Evolutionary conservation across 53 echinoderm and acorn worm species (phyloP), one percentile per base, ranked within the genome.

Genomic region (Mesocentrotus franciscanus): DNA sequence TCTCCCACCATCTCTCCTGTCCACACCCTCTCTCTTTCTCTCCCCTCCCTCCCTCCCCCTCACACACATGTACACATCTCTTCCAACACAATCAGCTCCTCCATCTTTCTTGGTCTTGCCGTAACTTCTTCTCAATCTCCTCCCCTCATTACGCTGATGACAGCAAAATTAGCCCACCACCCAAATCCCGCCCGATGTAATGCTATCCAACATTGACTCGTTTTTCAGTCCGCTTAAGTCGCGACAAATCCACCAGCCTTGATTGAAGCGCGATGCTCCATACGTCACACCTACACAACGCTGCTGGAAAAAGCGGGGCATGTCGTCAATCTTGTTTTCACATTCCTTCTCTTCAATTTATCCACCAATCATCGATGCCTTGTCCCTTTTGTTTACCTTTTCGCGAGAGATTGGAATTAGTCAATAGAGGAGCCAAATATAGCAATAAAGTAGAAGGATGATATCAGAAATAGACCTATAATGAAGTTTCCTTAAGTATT

Each of bases 91-190:
- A 56, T 92, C 74, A 14, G 6, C n/a, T 56, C 56, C 71, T 74
- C 92, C 27, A 12, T 39, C 36, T 24, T 59, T 9, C n/a, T 8
- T 5, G 18, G 22, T 34, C 35, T 24, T 91, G 34, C 34, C 91
- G 29, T 22, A 34, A 8, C 92, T 56, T 42, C 74, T 27, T 74
- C 92, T 24, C 74, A 62, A 35, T 92, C 74, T 92, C 92, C 92
- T 92, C 92, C 74, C 91, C 91, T 91, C 91, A 62, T 91, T 91
- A 91, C 64, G 66, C 64, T 92, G 92, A 92, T 92, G 92, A 71
- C 75, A 70, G 71, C 92, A 92, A 92, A 92, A 92, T 72, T 75
- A 92, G 92, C 92, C 70, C 75, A 70, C 71, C 92, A 74, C 10
- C 39, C 74, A 71, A 75, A 92, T 92, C 92, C 92, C 14, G 71